phyloP scores from a whole-genome alignment of 2,797 vertebrate genomes.

The Premnoplex brunnescens region DNA sequence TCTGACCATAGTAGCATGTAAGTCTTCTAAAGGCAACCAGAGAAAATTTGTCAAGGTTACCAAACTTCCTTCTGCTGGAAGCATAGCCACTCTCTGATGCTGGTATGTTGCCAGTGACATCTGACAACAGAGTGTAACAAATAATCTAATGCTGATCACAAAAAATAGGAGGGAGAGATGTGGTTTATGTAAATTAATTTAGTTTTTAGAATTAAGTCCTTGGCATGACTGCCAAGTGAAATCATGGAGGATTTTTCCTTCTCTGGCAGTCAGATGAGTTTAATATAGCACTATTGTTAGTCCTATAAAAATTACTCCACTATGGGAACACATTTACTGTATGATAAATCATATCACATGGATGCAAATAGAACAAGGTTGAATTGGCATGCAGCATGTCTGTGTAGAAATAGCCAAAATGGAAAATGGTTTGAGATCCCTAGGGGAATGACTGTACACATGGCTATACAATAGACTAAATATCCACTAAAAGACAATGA shows the following conservation, averaged over 20 bases:
- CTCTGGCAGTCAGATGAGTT: neutral
- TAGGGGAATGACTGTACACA: neutral
- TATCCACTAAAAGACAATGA: neutral
- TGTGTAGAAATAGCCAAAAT: constrained; percentile 6
- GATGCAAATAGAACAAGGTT: neutral
- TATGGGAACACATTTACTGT: neutral
- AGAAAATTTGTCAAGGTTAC: neutral
- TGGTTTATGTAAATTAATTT: constrained; percentile 23
- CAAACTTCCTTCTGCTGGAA: neutral
- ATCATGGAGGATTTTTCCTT: neutral
- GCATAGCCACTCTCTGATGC: neutral
- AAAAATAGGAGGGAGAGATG: neutral
- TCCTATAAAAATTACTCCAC: neutral
- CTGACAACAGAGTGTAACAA: neutral
- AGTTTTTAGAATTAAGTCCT: constrained; percentile 12
- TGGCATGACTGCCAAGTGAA: neutral
- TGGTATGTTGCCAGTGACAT: neutral
- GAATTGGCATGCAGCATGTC: neutral
- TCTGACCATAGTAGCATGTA: neutral
- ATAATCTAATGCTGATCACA: constrained; percentile 17
- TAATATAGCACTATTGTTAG: neutral
- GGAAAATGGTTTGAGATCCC: neutral
- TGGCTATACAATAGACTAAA: neutral
- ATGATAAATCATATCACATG: constrained; percentile 1
- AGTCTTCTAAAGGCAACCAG: neutral